Base-by-base conservation (phyloP, 2,113 vertebrate species). In the Taxidea taxus region DNA sequence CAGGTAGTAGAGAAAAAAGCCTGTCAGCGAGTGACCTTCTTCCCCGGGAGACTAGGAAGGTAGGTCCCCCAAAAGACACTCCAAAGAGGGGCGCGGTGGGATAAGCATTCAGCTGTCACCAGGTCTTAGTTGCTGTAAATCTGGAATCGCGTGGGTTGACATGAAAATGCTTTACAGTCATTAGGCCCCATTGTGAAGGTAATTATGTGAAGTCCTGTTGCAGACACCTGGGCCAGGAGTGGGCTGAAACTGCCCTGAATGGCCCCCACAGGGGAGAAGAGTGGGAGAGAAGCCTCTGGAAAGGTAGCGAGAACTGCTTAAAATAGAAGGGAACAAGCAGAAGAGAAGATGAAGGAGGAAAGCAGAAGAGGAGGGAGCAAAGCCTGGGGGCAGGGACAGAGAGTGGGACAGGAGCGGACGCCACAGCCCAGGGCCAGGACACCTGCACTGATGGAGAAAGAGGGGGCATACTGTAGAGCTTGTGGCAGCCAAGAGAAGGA, bases 191-290 rank as follows among this genome's bases (percentile, higher is more conserved):
- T 44, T 90, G 94, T 92, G 92, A 96, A 91, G 54, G 95, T 74
- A 90, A 97, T 96, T 93, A 93, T 8, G 66, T 21, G 47, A 88
- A 51, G 87, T 78, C 88, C 87, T 82, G n/a, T 37, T 44, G 64
- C 87, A 88, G 90, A 88, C 80, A 96, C 81, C 96, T 92, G 92
- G 87, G 72, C 94, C 94, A 85, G 49, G 66, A 95, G 91, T 97
- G 95, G 83, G 91, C 90, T 90, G 96, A 64, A 82, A 25, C 89
- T 89, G 83, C 83, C 86, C 68, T 62, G 34, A 64, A 44, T 80
- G 77, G 49, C 44, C 91, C 47, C 82, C 87, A 80, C 42, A 47
- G 54, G 80, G 60, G 37, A 74, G 31, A 60, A 54, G 44, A 62
- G 86, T 87, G 51, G 91, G 51, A 88, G 92, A 86, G 60, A 87